Percentiles rank a stretch among this genome's conserved stretches.
Evolutionary conservation across 2,113 vertebrate genomes (phyloP).

Genomic region (Anas platyrhynchos): DNA sequence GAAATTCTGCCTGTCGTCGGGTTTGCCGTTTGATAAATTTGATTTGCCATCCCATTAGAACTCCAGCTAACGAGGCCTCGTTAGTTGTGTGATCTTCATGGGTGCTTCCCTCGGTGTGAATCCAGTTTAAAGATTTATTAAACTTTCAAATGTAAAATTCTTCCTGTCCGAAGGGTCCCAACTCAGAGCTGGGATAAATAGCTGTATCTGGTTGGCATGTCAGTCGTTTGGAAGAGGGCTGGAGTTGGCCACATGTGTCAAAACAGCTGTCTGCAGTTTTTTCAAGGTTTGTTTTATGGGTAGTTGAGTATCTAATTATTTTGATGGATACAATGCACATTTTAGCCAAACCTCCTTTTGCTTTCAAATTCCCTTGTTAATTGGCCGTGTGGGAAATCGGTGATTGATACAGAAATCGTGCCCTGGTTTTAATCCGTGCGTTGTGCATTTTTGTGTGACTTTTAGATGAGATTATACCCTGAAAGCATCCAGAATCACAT

Average conservation of each 20-base stretch:
- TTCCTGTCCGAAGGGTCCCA: neutral
- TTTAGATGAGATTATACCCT: neutral
- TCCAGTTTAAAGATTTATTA: neutral
- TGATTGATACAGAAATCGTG: neutral
- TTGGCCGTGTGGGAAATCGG: neutral
- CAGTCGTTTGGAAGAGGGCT: neutral
- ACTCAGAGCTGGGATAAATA: neutral
- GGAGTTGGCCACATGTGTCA: neutral
- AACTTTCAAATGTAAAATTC: neutral
- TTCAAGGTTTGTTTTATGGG: neutral
- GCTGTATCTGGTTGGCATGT: neutral
- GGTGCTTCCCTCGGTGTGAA: neutral
- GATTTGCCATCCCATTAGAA: neutral
- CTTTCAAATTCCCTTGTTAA: neutral
- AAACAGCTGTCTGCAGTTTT: neutral
- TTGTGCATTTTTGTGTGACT: neutral
- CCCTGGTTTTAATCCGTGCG: neutral
- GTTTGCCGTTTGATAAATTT: neutral
- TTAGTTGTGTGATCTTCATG: neutral
- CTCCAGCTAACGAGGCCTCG: neutral
- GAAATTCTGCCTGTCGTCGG: neutral
- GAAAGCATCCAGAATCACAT: neutral
- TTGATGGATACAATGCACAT: neutral
- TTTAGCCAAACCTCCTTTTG: neutral
- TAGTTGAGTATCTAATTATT: neutral